Evolutionary conservation across 2,113 vertebrate genomes (phyloP), one percentile per base, ranked within the genome.

Genomic region (Thalassarche chlororhynchos): DNA sequence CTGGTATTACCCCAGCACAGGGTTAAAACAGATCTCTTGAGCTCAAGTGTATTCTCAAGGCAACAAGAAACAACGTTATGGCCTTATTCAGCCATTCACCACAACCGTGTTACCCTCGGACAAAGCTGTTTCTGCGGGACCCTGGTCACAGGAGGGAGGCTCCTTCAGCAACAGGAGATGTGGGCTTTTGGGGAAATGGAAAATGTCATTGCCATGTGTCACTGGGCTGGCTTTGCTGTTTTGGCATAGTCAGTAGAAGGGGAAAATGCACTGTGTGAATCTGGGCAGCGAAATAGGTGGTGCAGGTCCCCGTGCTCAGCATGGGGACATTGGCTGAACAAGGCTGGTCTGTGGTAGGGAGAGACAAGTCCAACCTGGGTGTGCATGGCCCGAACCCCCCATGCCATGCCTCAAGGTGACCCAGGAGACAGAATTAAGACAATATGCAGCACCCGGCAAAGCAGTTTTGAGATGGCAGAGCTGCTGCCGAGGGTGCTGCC

Each of bases 321-420:
- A 6, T 1, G 17, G 72, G 46, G n/a, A 51, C 1, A 0, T 1
- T n/a, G 52, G 47, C 26, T 60, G 3, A n/a, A 29, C 1, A 2
- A 47, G 31, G 24, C 65, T 32, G 60, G 46, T 25, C 36, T 61
- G 36, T 8, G 15, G 38, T 21, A 17, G 32, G 52, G 26, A 55
- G 5, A 47, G 3, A 34, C 5, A 14, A 79, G 8, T 32, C 61
- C 38, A 38, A 38, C 15, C 10, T 3, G 2, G 4, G 7, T 26
- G n/a, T 62, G 13, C 40, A 23, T 0, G 4, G 42, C 81, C 51
- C 2, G 0, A 66, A 57, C 5, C 5, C 5, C 7, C 7, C 3
- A 2, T 58, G 55, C 57, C 34, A 9, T 55, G 44, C 3, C 18
- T 13, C 9, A 16, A 1, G 54, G 8, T 0, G 8, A 42, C 42